Conservation (phyloP, 2,888 invertebrate genomes). For the Gymnoscelis rufifasciata region DNA sequence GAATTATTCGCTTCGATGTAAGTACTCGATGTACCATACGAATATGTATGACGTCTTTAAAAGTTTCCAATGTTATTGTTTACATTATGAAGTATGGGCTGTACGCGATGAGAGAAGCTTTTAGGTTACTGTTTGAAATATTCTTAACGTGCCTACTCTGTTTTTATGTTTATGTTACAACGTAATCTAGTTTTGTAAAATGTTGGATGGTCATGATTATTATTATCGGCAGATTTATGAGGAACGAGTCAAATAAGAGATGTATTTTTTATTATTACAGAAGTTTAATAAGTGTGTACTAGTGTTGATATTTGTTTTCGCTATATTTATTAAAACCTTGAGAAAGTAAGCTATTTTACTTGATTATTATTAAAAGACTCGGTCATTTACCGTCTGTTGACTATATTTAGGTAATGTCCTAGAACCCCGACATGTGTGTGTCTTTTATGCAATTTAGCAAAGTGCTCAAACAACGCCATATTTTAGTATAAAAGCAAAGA, state of each 20-base stretch:
- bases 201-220: neutral
- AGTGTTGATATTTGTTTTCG: too few relatives aligned
- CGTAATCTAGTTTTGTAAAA: neutral
- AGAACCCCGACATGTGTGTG: neutral
- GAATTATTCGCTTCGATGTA: constrained; percentile 61
- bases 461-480: constrained; percentile 39
- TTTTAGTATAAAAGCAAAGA: constrained; percentile 50
- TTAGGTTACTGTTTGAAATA: constrained; percentile 39
- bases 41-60: constrained; percentile 63
- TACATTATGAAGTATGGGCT: constrained; percentile 61
- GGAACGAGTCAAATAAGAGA: neutral
- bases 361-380: too few relatives aligned
- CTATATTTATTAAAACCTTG: too few relatives aligned
- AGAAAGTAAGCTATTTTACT: too few relatives aligned
- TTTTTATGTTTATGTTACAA: constrained; percentile 5
- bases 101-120: constrained; percentile 65
- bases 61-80: constrained; percentile 75
- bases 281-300: too few relatives aligned
- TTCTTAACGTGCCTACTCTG: constrained; percentile 3
- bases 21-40: constrained; percentile 45
- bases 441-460: constrained; percentile 17
- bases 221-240: too few relatives aligned
- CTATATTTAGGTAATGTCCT: too few relatives aligned
- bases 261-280: too few relatives aligned
- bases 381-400: too few relatives aligned